Evolutionary conservation across 1,140 invertebrate genomes (phyloP).

Genomic region (Plutomurus gul): DNA sequence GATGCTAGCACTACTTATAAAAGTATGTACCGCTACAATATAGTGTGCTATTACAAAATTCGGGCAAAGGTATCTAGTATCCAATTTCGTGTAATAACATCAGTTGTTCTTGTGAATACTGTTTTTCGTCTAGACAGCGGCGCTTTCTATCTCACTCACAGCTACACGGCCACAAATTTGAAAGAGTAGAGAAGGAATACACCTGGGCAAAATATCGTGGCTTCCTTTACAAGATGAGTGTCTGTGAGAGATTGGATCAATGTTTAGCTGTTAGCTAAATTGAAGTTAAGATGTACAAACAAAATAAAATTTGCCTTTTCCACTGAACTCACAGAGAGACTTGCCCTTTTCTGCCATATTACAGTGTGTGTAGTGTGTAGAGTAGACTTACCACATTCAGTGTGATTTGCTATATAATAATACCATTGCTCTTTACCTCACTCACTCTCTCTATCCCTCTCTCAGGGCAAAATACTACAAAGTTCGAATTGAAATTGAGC

Average conservation of each 20-base stretch:
- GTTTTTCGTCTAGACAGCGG: not conserved
- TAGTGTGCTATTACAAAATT: not conserved
- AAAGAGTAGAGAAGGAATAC: not conserved
- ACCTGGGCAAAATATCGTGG: conserved; percentile 21
- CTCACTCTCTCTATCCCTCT: not conserved
- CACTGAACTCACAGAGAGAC: not conserved
- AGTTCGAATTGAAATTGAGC: too few species aligned
- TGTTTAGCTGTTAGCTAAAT: conserved; percentile 21
- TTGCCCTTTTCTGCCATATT: too few species aligned
- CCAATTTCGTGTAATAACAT: conserved; percentile 27
- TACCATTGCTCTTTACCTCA: too few species aligned
- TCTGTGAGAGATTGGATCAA: not conserved
- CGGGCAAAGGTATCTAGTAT: conserved; percentile 3
- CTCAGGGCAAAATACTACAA: too few species aligned
- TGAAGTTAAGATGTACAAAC: conserved; percentile 24
- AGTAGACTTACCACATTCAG: too few species aligned
- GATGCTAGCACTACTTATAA: not conserved
- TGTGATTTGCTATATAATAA: too few species aligned
- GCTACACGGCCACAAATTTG: not conserved
- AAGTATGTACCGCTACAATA: not conserved
- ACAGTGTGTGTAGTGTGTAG: too few species aligned
- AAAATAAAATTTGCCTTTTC: not conserved
- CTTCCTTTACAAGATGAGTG: not conserved
- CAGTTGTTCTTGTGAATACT: conserved; percentile 15
- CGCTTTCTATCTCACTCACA: not conserved